These are phyloP conservation scores for Gadopsis bispinosus DNA, from an alignment of 2,797 vertebrate genomes.

Conservation along the genomic window DNA sequence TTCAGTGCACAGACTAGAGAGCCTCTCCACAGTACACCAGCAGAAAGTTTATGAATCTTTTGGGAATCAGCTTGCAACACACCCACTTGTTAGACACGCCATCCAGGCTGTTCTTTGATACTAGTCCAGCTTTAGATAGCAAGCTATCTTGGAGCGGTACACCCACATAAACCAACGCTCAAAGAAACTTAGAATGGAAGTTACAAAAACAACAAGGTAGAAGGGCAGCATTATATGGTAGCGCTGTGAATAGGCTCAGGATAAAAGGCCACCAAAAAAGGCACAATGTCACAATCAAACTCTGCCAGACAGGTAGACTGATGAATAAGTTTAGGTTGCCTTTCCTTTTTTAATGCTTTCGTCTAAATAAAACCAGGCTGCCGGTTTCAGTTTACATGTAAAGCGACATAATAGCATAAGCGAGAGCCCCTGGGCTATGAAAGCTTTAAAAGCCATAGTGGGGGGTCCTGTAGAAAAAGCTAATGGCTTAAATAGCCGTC, in stretches of 20 bases:
- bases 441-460: constrained; percentile 26
- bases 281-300: constrained; percentile 51
- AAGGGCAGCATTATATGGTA: constrained; percentile 18
- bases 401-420: not conserved
- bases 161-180: constrained; percentile 20
- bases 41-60: constrained; percentile 73
- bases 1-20: constrained; percentile 68
- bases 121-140: constrained; percentile 41
- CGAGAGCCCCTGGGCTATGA: not conserved
- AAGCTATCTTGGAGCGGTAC: constrained; percentile 35
- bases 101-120: constrained; percentile 41
- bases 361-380: constrained; percentile 32
- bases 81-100: constrained; percentile 43
- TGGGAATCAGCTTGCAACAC: constrained; percentile 56
- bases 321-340: not conserved
- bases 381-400: constrained; percentile 33
- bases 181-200: constrained; percentile 10
- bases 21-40: constrained; percentile 59
- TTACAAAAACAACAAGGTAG: not conserved
- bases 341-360: constrained; percentile 37
- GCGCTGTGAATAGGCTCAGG: constrained; percentile 28
- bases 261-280: constrained; percentile 51
- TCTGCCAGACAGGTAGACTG: constrained; percentile 15
- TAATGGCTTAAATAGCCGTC: constrained; percentile 7
- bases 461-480: constrained; percentile 7